Percentiles rank a stretch among this genome's conserved stretches.
phyloP scores from a whole-genome alignment of 92 coral and sea anemone genomes.

The Phenganax marumi region DNA sequence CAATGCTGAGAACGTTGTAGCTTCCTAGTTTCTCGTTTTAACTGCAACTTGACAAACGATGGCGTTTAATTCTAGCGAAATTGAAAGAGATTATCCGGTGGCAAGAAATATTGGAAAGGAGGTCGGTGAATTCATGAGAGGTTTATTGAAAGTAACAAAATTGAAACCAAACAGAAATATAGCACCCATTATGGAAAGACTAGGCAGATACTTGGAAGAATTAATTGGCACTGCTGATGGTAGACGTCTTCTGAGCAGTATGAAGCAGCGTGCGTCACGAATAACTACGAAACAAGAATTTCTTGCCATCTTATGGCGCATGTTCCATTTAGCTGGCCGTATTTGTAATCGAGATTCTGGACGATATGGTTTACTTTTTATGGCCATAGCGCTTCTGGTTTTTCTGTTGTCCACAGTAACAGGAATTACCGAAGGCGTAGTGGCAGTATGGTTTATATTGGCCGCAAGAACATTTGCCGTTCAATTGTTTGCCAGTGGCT shows the following conservation, averaged over 20 bases:
- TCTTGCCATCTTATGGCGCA: slow-evolving; percentile 31
- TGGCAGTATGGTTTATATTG: slow-evolving; percentile 13
- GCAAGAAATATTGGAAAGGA: slow-evolving; percentile 9
- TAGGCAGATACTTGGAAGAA: slow-evolving; percentile 4
- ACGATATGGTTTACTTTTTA: slow-evolving; percentile 13
- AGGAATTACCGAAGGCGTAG: slow-evolving; percentile 10
- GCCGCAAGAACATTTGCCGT: slow-evolving; percentile 27
- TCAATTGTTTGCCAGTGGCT: slow-evolving; percentile 19
- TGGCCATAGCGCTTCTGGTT: slow-evolving; percentile 21
- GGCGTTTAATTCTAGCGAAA: neutral
- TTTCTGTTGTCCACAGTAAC: slow-evolving; percentile 18
- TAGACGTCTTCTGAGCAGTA: slow-evolving; percentile 6
- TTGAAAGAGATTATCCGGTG: neutral
- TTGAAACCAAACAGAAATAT: slow-evolving; percentile 18
- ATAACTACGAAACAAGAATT: slow-evolving; percentile 12
- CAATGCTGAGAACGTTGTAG: too few species aligned
- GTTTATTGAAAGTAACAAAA: neutral
- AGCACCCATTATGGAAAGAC: slow-evolving; percentile 1
- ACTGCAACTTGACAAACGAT: neutral
- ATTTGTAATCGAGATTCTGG: slow-evolving; percentile 15
- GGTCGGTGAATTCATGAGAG: slow-evolving; percentile 12
- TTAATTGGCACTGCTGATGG: slow-evolving; percentile 15
- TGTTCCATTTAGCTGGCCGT: slow-evolving; percentile 28
- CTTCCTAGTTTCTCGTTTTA: too few species aligned
- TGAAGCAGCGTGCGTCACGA: slow-evolving; percentile 20